phyloP scores from a whole-genome alignment of 2,888 invertebrate genomes.

The Acanthoscelides obtectus region DNA sequence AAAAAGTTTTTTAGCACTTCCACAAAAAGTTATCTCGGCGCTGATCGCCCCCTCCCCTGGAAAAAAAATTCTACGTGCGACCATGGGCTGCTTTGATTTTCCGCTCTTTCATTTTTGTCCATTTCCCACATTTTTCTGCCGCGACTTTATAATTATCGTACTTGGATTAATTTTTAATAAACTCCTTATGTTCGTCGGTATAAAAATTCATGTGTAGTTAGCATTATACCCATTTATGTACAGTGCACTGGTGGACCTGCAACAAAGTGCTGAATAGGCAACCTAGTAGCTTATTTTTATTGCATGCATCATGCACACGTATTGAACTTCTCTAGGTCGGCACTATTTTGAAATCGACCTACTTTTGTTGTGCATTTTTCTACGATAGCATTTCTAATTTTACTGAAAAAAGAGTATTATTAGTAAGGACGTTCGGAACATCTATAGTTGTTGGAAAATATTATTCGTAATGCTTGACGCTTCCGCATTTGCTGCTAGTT shows the following conservation, averaged over 20 bases:
- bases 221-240: not conserved
- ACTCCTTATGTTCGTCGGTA: not conserved
- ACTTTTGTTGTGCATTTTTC: constrained; percentile 4
- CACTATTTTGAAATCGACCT: constrained; percentile 14
- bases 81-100: too few species aligned
- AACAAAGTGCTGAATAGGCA: constrained; percentile 10
- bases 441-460: not conserved
- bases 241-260: not conserved
- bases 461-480: too few species aligned
- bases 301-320: not conserved
- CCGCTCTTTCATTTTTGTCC: too few species aligned
- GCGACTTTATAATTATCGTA: too few species aligned
- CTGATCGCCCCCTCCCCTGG: too few species aligned
- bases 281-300: constrained; percentile 6
- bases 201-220: not conserved
- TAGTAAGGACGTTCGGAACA: not conserved
- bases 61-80: too few species aligned
- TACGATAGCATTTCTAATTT: not conserved
- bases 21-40: too few species aligned
- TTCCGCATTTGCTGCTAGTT: too few species aligned
- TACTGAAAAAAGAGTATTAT: not conserved
- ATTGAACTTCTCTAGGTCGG: constrained; percentile 9
- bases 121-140: too few species aligned
- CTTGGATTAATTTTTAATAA: not conserved
- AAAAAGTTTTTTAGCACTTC: too few species aligned